These are phyloP conservation scores for Diuraphis noxia DNA, from an alignment of 1,140 invertebrate genomes.

Conservation along the genomic window DNA sequence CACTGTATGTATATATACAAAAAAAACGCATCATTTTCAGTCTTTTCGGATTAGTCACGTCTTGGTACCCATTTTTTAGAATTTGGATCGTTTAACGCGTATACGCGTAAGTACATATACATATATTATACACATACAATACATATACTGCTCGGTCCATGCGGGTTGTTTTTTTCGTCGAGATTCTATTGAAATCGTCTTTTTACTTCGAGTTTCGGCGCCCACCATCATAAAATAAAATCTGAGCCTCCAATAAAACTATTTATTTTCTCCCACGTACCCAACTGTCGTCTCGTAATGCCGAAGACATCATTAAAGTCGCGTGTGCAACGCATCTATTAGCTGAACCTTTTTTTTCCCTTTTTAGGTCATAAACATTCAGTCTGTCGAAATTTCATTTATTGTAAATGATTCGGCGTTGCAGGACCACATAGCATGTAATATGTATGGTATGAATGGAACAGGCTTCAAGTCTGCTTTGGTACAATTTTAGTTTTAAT, in stretches of 20 bases:
- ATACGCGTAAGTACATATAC: neutral
- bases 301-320: constrained; percentile 4
- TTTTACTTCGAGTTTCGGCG: constrained; percentile 23
- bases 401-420: neutral
- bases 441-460: neutral
- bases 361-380: neutral
- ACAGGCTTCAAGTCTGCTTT: neutral
- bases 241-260: constrained; percentile 2
- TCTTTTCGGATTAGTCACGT: constrained; percentile 25
- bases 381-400: neutral
- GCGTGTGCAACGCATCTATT: neutral
- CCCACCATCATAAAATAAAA: constrained; percentile 10
- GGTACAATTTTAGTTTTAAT: neutral
- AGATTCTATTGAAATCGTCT: constrained; percentile 21
- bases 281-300: neutral
- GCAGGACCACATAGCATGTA: neutral
- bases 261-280: constrained; percentile 18
- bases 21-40: neutral
- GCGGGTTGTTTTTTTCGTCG: neutral
- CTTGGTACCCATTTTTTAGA: neutral
- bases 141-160: neutral
- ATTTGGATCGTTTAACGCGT: constrained; percentile 18
- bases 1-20: neutral
- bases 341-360: constrained; percentile 22
- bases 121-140: neutral